Percentiles rank a stretch among this genome's conserved stretches.
These are phyloP conservation scores for Anguilla anguilla DNA, from an alignment of 2,797 vertebrate species.

Conservation along the genomic window DNA sequence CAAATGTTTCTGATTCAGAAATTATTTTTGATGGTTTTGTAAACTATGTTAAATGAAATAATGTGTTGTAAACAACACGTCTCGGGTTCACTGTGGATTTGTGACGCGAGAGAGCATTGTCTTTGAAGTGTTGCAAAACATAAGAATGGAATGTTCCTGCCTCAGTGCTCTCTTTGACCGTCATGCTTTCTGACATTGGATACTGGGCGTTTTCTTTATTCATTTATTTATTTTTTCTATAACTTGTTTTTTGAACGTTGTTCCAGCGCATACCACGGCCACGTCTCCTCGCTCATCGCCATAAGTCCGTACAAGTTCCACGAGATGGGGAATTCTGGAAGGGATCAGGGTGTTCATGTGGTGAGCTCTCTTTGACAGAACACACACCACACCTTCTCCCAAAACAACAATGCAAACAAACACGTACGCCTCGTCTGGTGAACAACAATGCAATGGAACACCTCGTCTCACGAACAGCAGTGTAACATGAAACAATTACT, in stretches of 20 bases:
- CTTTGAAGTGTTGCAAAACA: neutral
- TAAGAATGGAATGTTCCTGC: neutral
- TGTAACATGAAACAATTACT: too few relatives aligned
- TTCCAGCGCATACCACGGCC: slow-evolving; percentile 93
- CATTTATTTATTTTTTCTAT: too few relatives aligned
- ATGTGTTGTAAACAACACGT: neutral
- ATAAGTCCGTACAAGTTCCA: slow-evolving; percentile 98
- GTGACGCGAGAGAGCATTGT: neutral
- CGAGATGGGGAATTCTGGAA: slow-evolving; percentile 75
- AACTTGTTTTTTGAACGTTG: neutral
- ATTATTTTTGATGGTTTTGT: neutral
- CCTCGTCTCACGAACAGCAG: too few relatives aligned
- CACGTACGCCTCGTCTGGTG: too few relatives aligned
- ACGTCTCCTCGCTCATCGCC: slow-evolving; percentile 93
- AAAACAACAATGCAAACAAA: too few relatives aligned
- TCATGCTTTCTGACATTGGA: neutral
- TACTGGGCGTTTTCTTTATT: neutral
- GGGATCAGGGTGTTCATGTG: slow-evolving; percentile 89
- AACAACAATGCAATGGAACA: too few relatives aligned
- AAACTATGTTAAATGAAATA: neutral
- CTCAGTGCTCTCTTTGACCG: neutral
- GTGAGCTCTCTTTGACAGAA: slow-evolving; percentile 74
- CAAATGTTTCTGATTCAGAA: neutral
- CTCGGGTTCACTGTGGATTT: neutral
- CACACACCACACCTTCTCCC: neutral